Conservation (phyloP, 2,888 invertebrate genomes). For the Nemapogon koenigi region DNA sequence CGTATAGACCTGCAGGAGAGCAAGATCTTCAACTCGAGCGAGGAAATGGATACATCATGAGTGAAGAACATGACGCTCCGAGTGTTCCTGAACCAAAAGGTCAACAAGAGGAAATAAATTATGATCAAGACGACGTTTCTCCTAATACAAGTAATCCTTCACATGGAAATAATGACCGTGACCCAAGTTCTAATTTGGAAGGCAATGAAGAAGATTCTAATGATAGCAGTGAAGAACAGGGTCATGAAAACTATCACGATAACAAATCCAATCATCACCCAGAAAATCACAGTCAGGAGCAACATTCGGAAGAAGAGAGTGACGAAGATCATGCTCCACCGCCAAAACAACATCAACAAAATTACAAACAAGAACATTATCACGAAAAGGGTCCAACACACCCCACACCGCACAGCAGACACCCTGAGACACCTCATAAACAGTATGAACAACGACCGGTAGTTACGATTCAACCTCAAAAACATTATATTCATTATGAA, state of each 20-base stretch:
- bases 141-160: too few relatives aligned
- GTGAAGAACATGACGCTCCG: too few relatives aligned
- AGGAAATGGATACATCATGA: too few relatives aligned
- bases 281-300: constrained; percentile 5
- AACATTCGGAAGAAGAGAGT: constrained; percentile 19
- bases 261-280: not conserved
- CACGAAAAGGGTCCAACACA: constrained; percentile 15
- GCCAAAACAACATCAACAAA: constrained; percentile 16
- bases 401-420: constrained; percentile 17
- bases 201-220: constrained; percentile 29
- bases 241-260: constrained; percentile 1
- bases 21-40: too few relatives aligned
- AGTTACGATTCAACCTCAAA: constrained; percentile 15
- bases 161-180: too few relatives aligned
- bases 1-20: too few relatives aligned
- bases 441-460: constrained; percentile 15
- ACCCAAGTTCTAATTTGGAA: constrained; percentile 18
- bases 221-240: constrained; percentile 29
- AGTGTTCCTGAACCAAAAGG: too few relatives aligned
- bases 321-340: constrained; percentile 11
- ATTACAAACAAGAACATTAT: not conserved
- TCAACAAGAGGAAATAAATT: too few relatives aligned
- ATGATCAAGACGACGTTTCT: too few relatives aligned
- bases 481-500: not conserved
- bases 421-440: constrained; percentile 18